These are phyloP conservation scores for Pristis pectinata DNA, from an alignment of 2,797 vertebrate genomes.

Conservation along the genomic window DNA sequence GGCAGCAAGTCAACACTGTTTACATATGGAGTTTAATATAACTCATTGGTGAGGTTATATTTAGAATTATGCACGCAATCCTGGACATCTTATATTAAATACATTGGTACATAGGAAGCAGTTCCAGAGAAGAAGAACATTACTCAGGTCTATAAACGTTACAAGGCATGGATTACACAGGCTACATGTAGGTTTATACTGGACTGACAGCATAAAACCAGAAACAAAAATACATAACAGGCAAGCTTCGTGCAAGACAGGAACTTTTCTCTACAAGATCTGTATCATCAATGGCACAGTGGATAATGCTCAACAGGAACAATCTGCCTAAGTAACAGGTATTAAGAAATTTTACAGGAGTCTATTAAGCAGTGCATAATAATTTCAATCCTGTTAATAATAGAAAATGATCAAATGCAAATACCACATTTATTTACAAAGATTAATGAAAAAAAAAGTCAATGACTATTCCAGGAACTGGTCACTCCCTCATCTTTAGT, in stretches of 20 bases:
- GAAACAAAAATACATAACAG: not conserved
- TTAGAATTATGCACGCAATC: not conserved
- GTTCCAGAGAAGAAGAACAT: not conserved
- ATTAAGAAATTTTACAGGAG: not conserved
- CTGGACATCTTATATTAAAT: not conserved
- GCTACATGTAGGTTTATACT: not conserved
- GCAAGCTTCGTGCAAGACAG: not conserved
- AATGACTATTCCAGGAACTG: not conserved
- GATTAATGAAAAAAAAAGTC: not conserved
- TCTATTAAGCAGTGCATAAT: no score
- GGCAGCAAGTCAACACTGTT: slow-evolving; percentile 10
- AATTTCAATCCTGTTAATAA: not conserved
- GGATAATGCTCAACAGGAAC: not conserved
- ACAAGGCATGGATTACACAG: not conserved
- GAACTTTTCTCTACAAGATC: not conserved
- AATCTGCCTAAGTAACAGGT: not conserved
- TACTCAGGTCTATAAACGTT: not conserved
- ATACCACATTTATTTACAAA: not conserved
- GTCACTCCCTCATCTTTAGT: not conserved
- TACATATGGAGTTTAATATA: not conserved
- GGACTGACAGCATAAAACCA: no score
- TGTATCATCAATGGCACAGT: not conserved
- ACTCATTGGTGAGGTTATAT: not conserved
- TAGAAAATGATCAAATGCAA: not conserved
- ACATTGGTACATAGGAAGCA: not conserved